Base-by-base conservation (phyloP, 2,113 vertebrate genomes). In the Pachyramphus minor region DNA sequence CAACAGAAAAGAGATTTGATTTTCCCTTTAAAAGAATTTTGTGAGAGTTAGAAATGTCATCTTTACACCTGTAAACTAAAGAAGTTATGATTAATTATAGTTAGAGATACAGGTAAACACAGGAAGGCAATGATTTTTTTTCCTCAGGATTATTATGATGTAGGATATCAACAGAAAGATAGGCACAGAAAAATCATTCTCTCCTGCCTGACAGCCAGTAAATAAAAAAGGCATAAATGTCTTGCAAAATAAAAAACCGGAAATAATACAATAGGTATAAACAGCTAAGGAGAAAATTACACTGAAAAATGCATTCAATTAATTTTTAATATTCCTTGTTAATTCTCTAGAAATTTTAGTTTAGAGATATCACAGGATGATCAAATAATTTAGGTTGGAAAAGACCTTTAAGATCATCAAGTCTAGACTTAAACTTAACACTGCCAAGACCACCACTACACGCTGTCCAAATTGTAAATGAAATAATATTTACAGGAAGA, bases 331-430 rank as follows among this genome's bases (percentile, higher is more conserved):
- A 41, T n/a, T 25, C 4, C 3, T 13, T 30, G 10, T 45, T 13
- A 82, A 50, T 44, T 35, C 8, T 28, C 8, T 21, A 74, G 4
- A 28, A 6, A 63, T 45, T 72, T n/a, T 22, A 50, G 2, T 21
- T 20, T n/a, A 75, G 11, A 86, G 7, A 17, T 4, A n/a, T 20
- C 7, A 58, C 2, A 56, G 27, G 27, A 68, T 41, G 5, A 55
- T 11, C 35, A 22, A 80, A 45, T 27, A 0, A 45, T 28, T 82
- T 52, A 33, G 13, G 5, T 42, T 67, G 8, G 7, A 69, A 71
- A 91, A 35, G 15, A 30, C 0, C 1, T 49, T 37, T 33, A 47
- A 63, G 31, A 39, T 21, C 3, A 63, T 17, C 0, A 0, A 49
- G 16, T 79, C 11, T 7, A 58, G 11, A 4, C 0, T 2, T 39